These are phyloP conservation scores for Sturmia bella DNA, from an alignment of 2,888 invertebrate genomes.

Conservation along the genomic window DNA sequence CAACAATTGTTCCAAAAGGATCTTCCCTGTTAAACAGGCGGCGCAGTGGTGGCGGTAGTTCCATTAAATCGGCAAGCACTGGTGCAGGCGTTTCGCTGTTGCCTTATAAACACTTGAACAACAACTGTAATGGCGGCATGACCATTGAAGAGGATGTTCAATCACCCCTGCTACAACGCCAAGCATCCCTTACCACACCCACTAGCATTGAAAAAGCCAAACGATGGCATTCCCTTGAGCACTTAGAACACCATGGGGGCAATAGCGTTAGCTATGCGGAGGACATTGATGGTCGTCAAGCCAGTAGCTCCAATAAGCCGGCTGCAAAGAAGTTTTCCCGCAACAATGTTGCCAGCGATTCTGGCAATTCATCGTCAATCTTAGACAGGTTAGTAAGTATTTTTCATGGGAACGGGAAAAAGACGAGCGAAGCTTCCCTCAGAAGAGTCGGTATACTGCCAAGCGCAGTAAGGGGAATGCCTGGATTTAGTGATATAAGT, in stretches of 20 bases:
- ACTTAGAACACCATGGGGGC: constrained; percentile 82
- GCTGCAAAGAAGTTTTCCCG: constrained; percentile 71
- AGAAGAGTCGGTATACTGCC: constrained; percentile 79
- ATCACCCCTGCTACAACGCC: constrained; percentile 80
- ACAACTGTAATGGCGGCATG: constrained; percentile 82
- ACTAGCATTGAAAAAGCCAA: constrained; percentile 83
- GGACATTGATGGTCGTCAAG: constrained; percentile 75
- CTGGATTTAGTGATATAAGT: constrained; percentile 79
- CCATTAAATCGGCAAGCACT: constrained; percentile 37
- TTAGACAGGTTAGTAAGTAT: constrained; percentile 89
- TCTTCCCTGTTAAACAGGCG: constrained; percentile 72
- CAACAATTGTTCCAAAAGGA: constrained; percentile 74
- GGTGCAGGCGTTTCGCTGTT: constrained; percentile 62
- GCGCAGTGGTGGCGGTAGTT: constrained; percentile 68
- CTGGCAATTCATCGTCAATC: constrained; percentile 82
- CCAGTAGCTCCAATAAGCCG: constrained; percentile 69
- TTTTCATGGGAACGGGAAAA: constrained; percentile 88
- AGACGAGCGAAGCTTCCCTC: constrained; percentile 83
- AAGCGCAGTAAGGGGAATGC: constrained; percentile 78
- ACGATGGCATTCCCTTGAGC: constrained; percentile 91
- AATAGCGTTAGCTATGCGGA: constrained; percentile 78
- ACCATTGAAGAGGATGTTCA: constrained; percentile 79
- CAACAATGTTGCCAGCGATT: constrained; percentile 74
- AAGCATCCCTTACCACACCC: constrained; percentile 80
- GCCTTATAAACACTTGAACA: constrained; percentile 80